A percentile compares a stretch with the other conserved stretches of the same genome.
Conservation (phyloP, 2,888 invertebrate genomes). For the Pyrrhia umbra region DNA sequence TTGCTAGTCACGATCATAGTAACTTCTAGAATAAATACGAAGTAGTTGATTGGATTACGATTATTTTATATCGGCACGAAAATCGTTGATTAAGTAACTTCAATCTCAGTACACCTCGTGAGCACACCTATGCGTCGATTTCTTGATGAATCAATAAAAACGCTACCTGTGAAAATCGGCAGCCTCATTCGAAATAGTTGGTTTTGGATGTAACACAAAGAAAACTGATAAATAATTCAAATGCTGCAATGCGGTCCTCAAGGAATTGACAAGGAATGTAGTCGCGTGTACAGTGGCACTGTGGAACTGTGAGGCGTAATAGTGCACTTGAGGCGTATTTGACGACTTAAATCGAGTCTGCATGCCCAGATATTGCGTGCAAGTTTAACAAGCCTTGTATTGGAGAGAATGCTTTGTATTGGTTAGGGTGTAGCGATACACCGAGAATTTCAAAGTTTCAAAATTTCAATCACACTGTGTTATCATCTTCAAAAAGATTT, state of each 20-base stretch:
- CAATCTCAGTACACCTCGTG: conserved; percentile 64
- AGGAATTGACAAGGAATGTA: conserved; percentile 80
- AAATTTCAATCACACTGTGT: background rate
- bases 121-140: conserved; percentile 54
- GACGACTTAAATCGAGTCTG: conserved; percentile 53
- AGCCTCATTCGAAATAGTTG: conserved; percentile 70
- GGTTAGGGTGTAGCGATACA: background rate
- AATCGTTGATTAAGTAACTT: conserved; percentile 66
- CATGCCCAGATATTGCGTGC: conserved; percentile 39
- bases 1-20: conserved; percentile 5
- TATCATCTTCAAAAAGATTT: background rate
- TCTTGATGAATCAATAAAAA: conserved; percentile 63
- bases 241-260: conserved; percentile 85
- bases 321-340: conserved; percentile 65
- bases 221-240: conserved; percentile 87
- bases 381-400: conserved; percentile 29
- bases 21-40: conserved; percentile 2
- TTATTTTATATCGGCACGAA: conserved; percentile 55
- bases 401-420: background rate
- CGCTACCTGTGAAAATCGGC: conserved; percentile 62
- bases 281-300: conserved; percentile 67
- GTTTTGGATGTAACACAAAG: conserved; percentile 78
- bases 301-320: conserved; percentile 64
- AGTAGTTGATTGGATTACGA: too few species aligned
- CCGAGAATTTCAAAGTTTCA: background rate